These are phyloP conservation scores for Hipparchia sbordonii DNA, from an alignment of 2,888 invertebrate species.

Conservation along the genomic window DNA sequence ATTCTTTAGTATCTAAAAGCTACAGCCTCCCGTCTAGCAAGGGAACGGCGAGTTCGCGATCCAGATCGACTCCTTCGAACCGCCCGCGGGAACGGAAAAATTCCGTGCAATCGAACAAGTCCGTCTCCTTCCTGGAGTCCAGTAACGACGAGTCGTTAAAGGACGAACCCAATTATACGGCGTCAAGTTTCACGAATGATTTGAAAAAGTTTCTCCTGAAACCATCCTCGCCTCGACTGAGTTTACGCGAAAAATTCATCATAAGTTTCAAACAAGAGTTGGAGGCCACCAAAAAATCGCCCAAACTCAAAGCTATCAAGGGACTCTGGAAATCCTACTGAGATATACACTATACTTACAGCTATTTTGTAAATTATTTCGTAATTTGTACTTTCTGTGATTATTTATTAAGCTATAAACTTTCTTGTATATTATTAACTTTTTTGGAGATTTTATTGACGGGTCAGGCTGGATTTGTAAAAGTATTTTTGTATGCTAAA, in stretches of 20 bases:
- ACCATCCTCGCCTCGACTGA: constrained; percentile 71
- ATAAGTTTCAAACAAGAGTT: constrained; percentile 77
- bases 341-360: constrained; percentile 31
- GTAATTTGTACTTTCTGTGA: constrained; percentile 19
- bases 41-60: constrained; percentile 46
- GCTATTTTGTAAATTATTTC: constrained; percentile 5
- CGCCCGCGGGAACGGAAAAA: constrained; percentile 61
- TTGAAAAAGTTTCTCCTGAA: constrained; percentile 75
- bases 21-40: constrained; percentile 59
- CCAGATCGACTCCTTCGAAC: constrained; percentile 52
- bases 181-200: constrained; percentile 79
- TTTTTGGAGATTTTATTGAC: constrained; percentile 16
- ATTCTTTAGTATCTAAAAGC: constrained; percentile 66
- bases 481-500: not conserved
- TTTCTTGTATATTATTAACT: constrained; percentile 33
- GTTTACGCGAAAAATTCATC: constrained; percentile 75
- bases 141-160: constrained; percentile 68
- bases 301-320: constrained; percentile 76
- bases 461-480: not conserved
- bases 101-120: constrained; percentile 77
- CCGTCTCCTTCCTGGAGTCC: constrained; percentile 77
- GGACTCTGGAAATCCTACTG: constrained; percentile 80
- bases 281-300: constrained; percentile 73
- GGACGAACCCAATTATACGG: constrained; percentile 78
- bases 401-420: constrained; percentile 24